phyloP scores from a whole-genome alignment of 2,888 invertebrate species.

The Eristalis arbustorum region DNA sequence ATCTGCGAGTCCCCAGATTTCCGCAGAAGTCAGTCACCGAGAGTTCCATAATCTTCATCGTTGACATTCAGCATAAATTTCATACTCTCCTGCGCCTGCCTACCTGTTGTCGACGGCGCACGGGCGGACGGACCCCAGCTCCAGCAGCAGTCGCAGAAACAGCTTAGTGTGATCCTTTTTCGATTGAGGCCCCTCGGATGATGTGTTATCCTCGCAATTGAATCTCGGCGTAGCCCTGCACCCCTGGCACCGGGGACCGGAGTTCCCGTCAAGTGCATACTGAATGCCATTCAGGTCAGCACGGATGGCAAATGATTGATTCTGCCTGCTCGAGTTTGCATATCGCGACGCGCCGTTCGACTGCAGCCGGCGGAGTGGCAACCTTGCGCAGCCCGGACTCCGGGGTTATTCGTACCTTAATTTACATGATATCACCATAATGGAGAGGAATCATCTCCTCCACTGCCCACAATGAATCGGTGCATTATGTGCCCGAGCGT shows the following conservation, averaged over 20 bases:
- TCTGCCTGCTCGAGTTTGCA: slow-evolving; percentile 49
- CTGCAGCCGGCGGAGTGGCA: slow-evolving; percentile 7
- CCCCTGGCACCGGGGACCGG: not conserved
- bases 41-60: slow-evolving; percentile 62
- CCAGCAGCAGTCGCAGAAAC: not conserved
- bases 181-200: slow-evolving; percentile 11
- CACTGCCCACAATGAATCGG: slow-evolving; percentile 56
- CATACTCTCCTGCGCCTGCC: slow-evolving; percentile 2
- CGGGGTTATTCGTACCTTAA: slow-evolving; percentile 66
- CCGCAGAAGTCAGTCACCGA: slow-evolving; percentile 65
- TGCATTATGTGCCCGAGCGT: slow-evolving; percentile 44
- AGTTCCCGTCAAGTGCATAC: slow-evolving; percentile 58
- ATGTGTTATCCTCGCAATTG: slow-evolving; percentile 60
- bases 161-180: slow-evolving; percentile 2
- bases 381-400: slow-evolving; percentile 41
- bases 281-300: slow-evolving; percentile 59
- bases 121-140: not conserved
- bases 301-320: slow-evolving; percentile 67
- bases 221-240: slow-evolving; percentile 39
- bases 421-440: slow-evolving; percentile 69
- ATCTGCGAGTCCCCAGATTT: slow-evolving; percentile 65
- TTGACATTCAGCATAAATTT: slow-evolving; percentile 40
- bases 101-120: slow-evolving; percentile 43
- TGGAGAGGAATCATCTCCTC: slow-evolving; percentile 54
- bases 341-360: not conserved